Evolutionary conservation across 2,888 invertebrate genomes (phyloP), one percentile per base, ranked within the genome.

Genomic region (Auanema sp.): DNA sequence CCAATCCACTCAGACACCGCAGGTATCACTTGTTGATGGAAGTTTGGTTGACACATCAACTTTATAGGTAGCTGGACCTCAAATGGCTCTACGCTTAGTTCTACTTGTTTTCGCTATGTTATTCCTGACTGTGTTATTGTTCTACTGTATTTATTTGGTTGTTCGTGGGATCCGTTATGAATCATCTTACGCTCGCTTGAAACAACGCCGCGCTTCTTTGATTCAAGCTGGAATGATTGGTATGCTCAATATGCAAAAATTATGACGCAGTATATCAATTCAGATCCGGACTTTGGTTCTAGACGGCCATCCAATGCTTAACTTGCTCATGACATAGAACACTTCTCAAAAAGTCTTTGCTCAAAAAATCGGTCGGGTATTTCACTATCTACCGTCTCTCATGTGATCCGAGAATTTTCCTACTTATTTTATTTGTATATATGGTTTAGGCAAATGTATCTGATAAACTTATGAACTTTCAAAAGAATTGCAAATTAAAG

Each of bases 201-300:
- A 74, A 51, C 68, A 71, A 33, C 60, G 80, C 24, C 51, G 80
- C 24, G 65, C 64, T 8, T 79, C 79, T 6, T 55, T 80, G 18
- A 72, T 79, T 24, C 66, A 70, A 16, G 77, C 79, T 11, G 76
- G 75, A 57, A 76, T 78, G 75, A 78, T 80, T 21, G 78, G 79
- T 79, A 21, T 56, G 47, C 33, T 49, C 47, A 12, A 58, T 5
- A 33, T 33, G 33, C 3, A 33, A 5, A 33, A 58, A 57, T 14
- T 16, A 60, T n/a, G 11, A 55, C n/a, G n/a, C n/a, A n/a, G n/a
- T n/a, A n/a, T n/a, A n/a, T n/a, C n/a, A n/a, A 43, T 71, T 60
- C 52, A 71, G 72, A 69, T 49, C 72, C 72, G 6, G 72, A 72
- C 50, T 72, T 68, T 33, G 66, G 63, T n/a, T 72, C 69, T 10